Base-by-base conservation (phyloP, 2,888 invertebrate genomes). In the Nomada flava region DNA sequence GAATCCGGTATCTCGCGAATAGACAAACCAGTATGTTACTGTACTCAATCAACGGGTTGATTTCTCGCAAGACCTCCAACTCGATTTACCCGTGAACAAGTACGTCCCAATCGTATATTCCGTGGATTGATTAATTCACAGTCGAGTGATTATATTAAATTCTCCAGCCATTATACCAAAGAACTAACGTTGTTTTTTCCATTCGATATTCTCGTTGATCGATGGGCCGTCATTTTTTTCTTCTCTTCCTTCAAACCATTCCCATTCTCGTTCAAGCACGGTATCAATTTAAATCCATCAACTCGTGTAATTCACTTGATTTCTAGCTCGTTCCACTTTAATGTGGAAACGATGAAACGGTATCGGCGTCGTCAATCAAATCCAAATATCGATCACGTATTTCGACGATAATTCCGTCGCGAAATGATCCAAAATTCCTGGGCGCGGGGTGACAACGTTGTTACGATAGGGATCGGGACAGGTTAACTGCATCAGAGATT, bases 21-120 rank as follows among this genome's bases (percentile, higher is more conserved):
- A 50, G 23, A n/a, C 47, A 59, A 64, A n/a, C 53, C 42, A 52
- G 13, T 10, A 15, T 47, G 60, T n/a, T 47, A 15, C 36, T 44
- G 42, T 11, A 36, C 52, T 50, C 55, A n/a, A 76, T 76, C 71
- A 64, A 36, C 55, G 7, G 50, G 20, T 13, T 53, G 63, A 72
- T 72, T 63, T 63, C 62, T 26, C 63, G 63, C 52, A 53, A 63
- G 63, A 44, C 59, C n/a, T 50, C 42, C 60, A 42, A 63, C 64
- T 42, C 53, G 53, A 73, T 72, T 72, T 63, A 23, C 62, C 23
- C 23, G n/a, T n/a, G 63, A 53, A 52, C 63, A 71, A 53, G 26
- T 23, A 53, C 42, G 26, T 63, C 10, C 42, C 52, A 53, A 55
- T 72, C 63, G 15, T 23, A 23, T 9, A 18, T 26, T 44, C 15